Evolutionary conservation across 2,797 vertebrate genomes (phyloP).

Genomic region (Sebastes oblongus): DNA sequence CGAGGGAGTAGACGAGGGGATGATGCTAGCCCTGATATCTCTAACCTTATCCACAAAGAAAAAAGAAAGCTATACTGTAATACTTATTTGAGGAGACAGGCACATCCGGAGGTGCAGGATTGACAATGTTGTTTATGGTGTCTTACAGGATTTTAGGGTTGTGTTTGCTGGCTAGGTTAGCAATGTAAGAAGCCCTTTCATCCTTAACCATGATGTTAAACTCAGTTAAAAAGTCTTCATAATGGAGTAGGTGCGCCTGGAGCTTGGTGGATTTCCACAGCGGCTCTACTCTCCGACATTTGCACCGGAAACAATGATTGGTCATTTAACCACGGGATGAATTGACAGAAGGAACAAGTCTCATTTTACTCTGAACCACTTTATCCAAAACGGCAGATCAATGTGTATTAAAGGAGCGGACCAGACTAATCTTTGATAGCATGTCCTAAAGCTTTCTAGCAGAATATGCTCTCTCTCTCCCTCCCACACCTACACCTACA

Average conservation of each 20-base stretch:
- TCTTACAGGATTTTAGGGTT: neutral
- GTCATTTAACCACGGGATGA: neutral
- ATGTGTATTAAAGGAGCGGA: neutral
- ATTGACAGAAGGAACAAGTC: neutral
- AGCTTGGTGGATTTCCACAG: neutral
- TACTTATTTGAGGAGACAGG: neutral
- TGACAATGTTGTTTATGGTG: neutral
- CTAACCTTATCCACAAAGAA: neutral
- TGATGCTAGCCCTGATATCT: neutral
- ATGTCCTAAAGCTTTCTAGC: neutral
- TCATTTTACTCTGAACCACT: neutral
- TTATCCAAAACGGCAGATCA: neutral
- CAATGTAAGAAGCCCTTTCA: neutral
- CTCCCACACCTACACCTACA: slow-evolving; percentile 7
- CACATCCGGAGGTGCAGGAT: neutral
- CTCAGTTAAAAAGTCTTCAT: neutral
- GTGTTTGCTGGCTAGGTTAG: neutral
- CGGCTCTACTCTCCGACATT: neutral
- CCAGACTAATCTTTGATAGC: neutral
- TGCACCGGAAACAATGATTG: neutral
- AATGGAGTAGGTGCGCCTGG: neutral
- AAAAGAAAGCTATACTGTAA: neutral
- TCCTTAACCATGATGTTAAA: neutral
- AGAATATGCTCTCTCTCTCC: neutral
- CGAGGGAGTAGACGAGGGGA: neutral